Conservation (phyloP, 2,888 invertebrate genomes). For the Bellardia bayeri region DNA sequence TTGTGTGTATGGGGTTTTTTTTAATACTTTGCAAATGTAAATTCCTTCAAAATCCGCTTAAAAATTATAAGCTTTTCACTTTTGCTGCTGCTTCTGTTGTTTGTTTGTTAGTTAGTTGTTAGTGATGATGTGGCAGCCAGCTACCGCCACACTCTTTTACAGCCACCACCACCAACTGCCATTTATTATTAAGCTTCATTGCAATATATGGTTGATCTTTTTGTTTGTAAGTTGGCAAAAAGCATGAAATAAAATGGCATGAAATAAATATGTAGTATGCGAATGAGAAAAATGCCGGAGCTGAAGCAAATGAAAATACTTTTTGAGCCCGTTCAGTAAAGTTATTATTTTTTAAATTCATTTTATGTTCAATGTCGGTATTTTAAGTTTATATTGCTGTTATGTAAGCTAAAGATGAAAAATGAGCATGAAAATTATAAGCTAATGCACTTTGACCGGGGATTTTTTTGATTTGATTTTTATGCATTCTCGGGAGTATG, state of each 20-base stretch:
- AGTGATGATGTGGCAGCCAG: slow-evolving; percentile 11
- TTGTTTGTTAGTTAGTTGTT: not conserved
- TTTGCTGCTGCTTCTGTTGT: slow-evolving; percentile 45
- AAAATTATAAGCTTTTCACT: slow-evolving; percentile 71
- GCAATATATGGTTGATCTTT: slow-evolving; percentile 57
- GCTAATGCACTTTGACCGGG: slow-evolving; percentile 49
- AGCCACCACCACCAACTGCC: slow-evolving; percentile 35
- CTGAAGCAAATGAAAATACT: slow-evolving; percentile 9
- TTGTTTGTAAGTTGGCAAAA: slow-evolving; percentile 27
- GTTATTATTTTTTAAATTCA: not conserved
- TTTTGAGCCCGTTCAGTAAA: slow-evolving; percentile 45
- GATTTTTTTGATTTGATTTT: not conserved
- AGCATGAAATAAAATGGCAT: not conserved
- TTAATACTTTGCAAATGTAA: slow-evolving; percentile 71
- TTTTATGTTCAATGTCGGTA: slow-evolving; percentile 33
- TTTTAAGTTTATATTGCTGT: slow-evolving; percentile 26
- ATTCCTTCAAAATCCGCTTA: slow-evolving; percentile 72
- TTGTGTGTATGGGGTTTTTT: slow-evolving; percentile 43
- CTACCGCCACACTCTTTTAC: slow-evolving; percentile 1
- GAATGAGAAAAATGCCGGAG: slow-evolving; percentile 1
- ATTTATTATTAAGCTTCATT: slow-evolving; percentile 62
- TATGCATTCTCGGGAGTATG: not conserved
- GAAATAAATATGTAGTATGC: not conserved
- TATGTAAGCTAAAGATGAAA: slow-evolving; percentile 9
- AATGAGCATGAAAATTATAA: slow-evolving; percentile 32